Evolutionary conservation across 2,888 invertebrate species (phyloP), one percentile per base, ranked within the genome.

Genomic region (Drosophila nr. medialis): DNA sequence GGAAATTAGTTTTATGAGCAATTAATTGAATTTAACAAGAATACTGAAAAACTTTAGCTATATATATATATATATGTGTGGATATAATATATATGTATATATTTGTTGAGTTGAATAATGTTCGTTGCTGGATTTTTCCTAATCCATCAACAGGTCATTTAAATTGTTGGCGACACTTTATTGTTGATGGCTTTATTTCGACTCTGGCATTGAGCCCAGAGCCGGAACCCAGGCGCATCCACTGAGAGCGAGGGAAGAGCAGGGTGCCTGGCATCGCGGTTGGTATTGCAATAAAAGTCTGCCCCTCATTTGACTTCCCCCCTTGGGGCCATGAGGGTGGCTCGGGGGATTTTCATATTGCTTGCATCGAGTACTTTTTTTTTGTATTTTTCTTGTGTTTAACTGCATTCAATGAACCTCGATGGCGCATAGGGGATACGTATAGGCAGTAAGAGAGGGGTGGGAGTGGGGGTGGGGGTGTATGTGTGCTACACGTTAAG

Each of bases 131-230:
- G 45, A n/a, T 34, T 50, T 54, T 13, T n/a, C 21, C 55, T 55
- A 42, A 56, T 74, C 81, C 74, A 77, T 80, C 72, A 80, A 77
- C 84, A 83, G 84, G 70, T 78, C 77, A 75, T 83, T 73, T 48
- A 56, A 69, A 74, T 69, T 72, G 67, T 74, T 86, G 72, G 62
- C 75, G 89, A 89, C 85, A 89, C 64, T 81, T 77, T 50, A 72
- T 71, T 75, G 81, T 40, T 72, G 89, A 88, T 83, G 85, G 82
- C 64, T 87, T 85, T 85, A 86, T 84, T 64, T 71, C 58, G 45
- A 50, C 40, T 61, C 65, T 72, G 64, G 48, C 69, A 64, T 42
- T 64, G 75, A 72, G 75, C 68, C 49, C 27, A 29, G 11, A 55
- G 69, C 21, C 5, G 27, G 45, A 45, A 5, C n/a, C 32, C 15